A percentile compares a stretch with the other conserved stretches of the same genome.
phyloP scores from a whole-genome alignment of 2,888 invertebrate genomes.

The Busseola fusca region DNA sequence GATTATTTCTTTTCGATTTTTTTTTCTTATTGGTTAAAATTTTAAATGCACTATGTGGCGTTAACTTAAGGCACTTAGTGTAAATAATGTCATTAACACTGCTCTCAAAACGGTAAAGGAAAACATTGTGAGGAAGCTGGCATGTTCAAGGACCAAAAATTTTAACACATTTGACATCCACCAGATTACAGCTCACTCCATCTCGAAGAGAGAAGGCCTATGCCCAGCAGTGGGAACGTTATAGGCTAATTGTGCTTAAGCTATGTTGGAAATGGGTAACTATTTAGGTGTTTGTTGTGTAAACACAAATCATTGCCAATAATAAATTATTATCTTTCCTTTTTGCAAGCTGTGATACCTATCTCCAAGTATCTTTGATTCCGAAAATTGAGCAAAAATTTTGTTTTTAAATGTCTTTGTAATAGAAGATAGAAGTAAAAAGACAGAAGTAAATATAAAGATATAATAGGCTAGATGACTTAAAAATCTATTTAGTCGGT shows the following conservation, averaged over 20 bases:
- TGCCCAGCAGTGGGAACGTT: too few relatives aligned
- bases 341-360: neutral
- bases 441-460: neutral
- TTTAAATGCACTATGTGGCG: too few relatives aligned
- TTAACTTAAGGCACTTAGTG: neutral
- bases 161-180: too few relatives aligned
- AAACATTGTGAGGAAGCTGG: neutral
- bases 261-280: neutral
- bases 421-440: neutral
- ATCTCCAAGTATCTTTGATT: neutral
- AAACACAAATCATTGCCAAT: neutral
- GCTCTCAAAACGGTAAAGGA: neutral
- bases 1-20: too few relatives aligned
- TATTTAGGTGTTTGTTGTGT: neutral
- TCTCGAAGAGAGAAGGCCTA: too few relatives aligned
- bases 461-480: too few relatives aligned
- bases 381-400: neutral
- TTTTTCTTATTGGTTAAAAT: too few relatives aligned
- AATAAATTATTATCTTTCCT: neutral
- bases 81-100: neutral
- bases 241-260: too few relatives aligned
- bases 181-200: too few relatives aligned
- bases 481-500: too few relatives aligned
- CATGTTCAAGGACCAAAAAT: too few relatives aligned
- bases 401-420: neutral